Evolutionary conservation across 1,140 invertebrate species (phyloP).

Genomic region (Rhynchophorus ferrugineus): DNA sequence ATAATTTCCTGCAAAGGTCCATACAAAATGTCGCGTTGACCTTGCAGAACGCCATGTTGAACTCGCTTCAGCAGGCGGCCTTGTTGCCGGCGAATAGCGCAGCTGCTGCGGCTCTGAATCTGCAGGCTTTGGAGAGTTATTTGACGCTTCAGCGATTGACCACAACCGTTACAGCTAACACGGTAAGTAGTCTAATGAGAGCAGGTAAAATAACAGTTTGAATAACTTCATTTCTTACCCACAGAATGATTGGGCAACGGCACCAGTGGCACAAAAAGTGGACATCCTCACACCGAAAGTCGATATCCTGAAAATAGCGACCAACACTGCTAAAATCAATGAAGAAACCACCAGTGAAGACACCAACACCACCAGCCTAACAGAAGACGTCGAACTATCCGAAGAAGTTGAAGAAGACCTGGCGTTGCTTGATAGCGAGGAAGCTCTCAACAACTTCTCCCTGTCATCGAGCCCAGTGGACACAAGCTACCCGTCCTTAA

Average conservation of each 20-base stretch:
- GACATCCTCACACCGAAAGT: slow-evolving; percentile 25
- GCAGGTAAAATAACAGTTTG: slow-evolving; percentile 30
- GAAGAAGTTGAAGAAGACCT: slow-evolving; percentile 55
- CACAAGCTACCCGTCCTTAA: slow-evolving; percentile 50
- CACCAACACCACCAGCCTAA: slow-evolving; percentile 42
- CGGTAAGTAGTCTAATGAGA: slow-evolving; percentile 3
- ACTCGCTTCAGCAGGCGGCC: slow-evolving; percentile 65
- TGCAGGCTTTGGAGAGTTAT: slow-evolving; percentile 76
- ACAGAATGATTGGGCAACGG: slow-evolving; percentile 14
- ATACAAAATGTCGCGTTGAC: slow-evolving; percentile 64
- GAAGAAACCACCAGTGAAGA: slow-evolving; percentile 48
- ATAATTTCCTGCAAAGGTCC: slow-evolving; percentile 48
- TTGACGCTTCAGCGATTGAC: slow-evolving; percentile 67
- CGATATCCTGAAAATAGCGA: slow-evolving; percentile 51
- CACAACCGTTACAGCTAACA: slow-evolving; percentile 33
- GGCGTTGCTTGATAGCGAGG: slow-evolving; percentile 51
- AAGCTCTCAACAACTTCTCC: slow-evolving; percentile 41
- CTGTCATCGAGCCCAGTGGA: slow-evolving; percentile 47
- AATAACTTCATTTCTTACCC: background rate
- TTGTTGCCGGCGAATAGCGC: slow-evolving; percentile 68
- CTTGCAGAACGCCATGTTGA: slow-evolving; percentile 68
- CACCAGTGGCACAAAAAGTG: background rate
- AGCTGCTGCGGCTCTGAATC: slow-evolving; percentile 67
- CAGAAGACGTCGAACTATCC: slow-evolving; percentile 52
- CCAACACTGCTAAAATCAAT: slow-evolving; percentile 48